These are phyloP conservation scores for Phyllotreta cruciferae DNA, from an alignment of 2,888 invertebrate genomes.

Conservation along the genomic window DNA sequence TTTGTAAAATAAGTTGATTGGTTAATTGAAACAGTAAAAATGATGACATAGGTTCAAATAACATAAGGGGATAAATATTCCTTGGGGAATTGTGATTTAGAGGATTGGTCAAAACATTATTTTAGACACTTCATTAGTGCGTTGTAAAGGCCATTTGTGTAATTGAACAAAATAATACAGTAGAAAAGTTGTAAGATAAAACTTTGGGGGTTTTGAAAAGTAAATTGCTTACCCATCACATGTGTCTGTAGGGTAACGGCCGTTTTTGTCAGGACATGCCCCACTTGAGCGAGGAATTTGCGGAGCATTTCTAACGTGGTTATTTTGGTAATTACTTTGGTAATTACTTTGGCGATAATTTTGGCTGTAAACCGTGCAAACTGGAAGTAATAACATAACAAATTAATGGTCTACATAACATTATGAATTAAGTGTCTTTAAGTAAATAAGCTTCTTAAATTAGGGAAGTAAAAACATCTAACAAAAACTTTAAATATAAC, in stretches of 20 bases:
- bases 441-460: no score
- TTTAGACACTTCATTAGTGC: no score
- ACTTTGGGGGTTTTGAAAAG: background rate
- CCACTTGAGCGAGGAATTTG: slow-evolving; percentile 39
- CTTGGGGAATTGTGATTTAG: background rate
- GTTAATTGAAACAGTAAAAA: no score
- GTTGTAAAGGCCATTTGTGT: no score
- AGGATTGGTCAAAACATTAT: no score
- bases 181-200: no score
- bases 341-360: slow-evolving; percentile 32
- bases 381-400: slow-evolving; percentile 33
- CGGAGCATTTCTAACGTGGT: slow-evolving; percentile 36
- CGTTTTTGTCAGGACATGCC: slow-evolving; percentile 46
- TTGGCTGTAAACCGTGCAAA: slow-evolving; percentile 37
- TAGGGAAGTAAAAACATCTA: no score
- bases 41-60: no score
- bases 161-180: no score
- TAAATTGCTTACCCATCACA: slow-evolving; percentile 48
- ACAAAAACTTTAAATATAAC: no score
- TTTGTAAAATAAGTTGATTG: slow-evolving; percentile 32
- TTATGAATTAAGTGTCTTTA: no score
- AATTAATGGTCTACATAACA: background rate
- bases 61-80: no score
- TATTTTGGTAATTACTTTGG: slow-evolving; percentile 32
- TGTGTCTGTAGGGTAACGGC: slow-evolving; percentile 46